Evolutionary conservation across 2,797 vertebrate species (phyloP).

Genomic region (Sandelia bainsii): DNA sequence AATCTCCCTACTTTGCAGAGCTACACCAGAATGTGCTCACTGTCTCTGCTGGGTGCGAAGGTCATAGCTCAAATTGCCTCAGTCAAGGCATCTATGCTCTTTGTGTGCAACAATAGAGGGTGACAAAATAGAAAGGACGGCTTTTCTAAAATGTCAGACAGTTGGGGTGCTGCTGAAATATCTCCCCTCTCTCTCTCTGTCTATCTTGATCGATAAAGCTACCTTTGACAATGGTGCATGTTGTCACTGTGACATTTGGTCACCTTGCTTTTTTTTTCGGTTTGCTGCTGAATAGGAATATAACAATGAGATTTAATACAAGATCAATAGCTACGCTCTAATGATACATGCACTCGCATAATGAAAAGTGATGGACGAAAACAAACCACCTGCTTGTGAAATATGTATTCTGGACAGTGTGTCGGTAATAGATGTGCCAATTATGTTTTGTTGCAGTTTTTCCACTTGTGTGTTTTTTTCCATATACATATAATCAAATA

Average conservation of each 20-base stretch:
- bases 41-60: conserved; percentile 56
- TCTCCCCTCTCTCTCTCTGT: conserved; percentile 61
- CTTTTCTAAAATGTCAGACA: conserved; percentile 82
- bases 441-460: conserved; percentile 79
- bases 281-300: conserved; percentile 76
- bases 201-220: conserved; percentile 84
- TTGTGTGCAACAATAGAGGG: conserved; percentile 74
- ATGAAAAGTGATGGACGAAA: conserved; percentile 80
- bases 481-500: conserved; percentile 78
- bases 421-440: conserved; percentile 64
- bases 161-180: conserved; percentile 77
- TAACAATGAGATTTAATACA: conserved; percentile 82
- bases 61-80: conserved; percentile 65
- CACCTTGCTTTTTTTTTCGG: conserved; percentile 65
- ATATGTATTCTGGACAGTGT: conserved; percentile 76
- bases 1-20: conserved; percentile 39
- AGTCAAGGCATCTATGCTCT: conserved; percentile 67
- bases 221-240: conserved; percentile 81
- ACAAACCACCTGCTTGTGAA: conserved; percentile 75
- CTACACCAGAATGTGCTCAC: conserved; percentile 33
- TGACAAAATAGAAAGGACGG: conserved; percentile 77
- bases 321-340: conserved; percentile 79
- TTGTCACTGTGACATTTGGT: conserved; percentile 84
- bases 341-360: conserved; percentile 79
- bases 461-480: conserved; percentile 61